Evolutionary conservation across 2,113 vertebrate genomes (phyloP).

Genomic region (Myodes glareolus): DNA sequence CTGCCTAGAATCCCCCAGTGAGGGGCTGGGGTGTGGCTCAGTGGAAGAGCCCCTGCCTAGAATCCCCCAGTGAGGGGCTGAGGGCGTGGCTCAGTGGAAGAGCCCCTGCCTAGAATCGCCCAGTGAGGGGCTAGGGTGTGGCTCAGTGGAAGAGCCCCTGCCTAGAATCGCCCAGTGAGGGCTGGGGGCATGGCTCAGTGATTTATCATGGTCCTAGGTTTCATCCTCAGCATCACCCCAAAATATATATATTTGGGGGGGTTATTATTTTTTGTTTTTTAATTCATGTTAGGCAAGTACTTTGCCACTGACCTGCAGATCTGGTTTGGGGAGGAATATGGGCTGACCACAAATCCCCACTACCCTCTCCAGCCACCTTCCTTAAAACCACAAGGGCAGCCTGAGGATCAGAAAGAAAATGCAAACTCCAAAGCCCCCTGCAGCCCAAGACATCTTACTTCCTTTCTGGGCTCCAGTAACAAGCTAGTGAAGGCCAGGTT

Average conservation of each 20-base stretch:
- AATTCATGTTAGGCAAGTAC: not conserved
- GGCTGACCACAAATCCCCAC: not conserved
- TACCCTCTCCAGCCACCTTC: constrained; percentile 17
- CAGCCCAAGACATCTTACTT: constrained; percentile 37
- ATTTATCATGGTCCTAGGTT: not conserved
- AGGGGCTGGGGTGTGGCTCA: not conserved
- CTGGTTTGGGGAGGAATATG: not conserved
- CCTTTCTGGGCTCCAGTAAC: constrained; percentile 3
- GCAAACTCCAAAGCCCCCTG: constrained; percentile 18
- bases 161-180: not conserved
- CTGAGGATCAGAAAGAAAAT: constrained; percentile 46
- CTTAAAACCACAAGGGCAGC: constrained; percentile 54
- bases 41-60: not conserved
- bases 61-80: not conserved
- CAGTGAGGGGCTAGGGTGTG: not conserved
- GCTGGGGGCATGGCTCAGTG: not conserved
- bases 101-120: not conserved
- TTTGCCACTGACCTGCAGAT: not conserved
- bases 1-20: not conserved
- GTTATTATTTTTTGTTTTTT: too few species aligned
- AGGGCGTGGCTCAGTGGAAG: too few species aligned
- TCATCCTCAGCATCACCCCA: not conserved
- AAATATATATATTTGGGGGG: not conserved
- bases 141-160: not conserved
- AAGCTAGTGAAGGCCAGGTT: not conserved